Base-by-base conservation (phyloP, 2,888 invertebrate species). In the Eupeodes luniger region DNA sequence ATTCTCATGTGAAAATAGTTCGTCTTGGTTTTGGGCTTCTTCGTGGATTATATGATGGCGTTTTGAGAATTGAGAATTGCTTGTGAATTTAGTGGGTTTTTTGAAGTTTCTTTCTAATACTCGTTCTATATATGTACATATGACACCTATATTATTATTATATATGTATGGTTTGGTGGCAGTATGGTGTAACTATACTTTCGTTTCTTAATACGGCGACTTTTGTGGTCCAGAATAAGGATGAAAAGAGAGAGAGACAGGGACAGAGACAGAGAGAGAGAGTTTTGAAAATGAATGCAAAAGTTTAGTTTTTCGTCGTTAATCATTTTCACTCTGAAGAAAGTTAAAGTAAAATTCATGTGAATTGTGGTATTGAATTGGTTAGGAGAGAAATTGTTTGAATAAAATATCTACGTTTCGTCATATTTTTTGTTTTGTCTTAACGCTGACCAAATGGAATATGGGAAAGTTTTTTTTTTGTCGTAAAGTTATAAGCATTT, bases 361-460 rank as follows among this genome's bases (percentile, higher is more conserved):
- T 5, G 78, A 81, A 78, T 85, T 84, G 81, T 84, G 88, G 88
- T 80, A 84, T 84, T 81, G 88, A 81, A 88, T 78, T 81, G 85
- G 64, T 77, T 40, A 53, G 27, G 59, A 49, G 61, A 61, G 74
- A 55, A 61, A 67, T 75, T 80, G 81, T 69, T 78, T 78, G 78
- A 85, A 82, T 82, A 64, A 36, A 79, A 61, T 72, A 85, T 34
- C 7, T 9, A 14, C 61, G 14, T 78, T 78, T 72, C 59, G 47
- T 76, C 67, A 44, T 5, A 84, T 88, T 84, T 83, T 76, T 76
- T 78, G 59, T 79, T 85, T 81, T 77, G 74, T 80, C 53, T 77
- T 11, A 49, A 0, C 10, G 1, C 72, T 79, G 80, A 67, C 80
- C 76, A 55, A 74, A 70, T 62, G 79, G 47, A 49, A 49, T 49